Base-by-base conservation (phyloP, 2,113 vertebrate genomes). In the Limnothrissa miodon region DNA sequence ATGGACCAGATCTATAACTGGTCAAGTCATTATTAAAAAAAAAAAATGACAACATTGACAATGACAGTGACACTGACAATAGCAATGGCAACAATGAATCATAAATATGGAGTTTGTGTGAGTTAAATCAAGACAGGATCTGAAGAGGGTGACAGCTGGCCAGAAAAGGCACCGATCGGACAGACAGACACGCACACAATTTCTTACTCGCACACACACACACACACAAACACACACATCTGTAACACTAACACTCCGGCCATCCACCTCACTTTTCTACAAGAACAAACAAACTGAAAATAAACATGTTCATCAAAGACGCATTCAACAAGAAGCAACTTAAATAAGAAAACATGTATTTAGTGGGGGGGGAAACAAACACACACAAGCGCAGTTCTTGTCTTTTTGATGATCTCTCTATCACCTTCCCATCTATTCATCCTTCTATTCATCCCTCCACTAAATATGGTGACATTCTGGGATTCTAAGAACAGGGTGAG, bases 401-500 rank as follows among this genome's bases (percentile, higher is more conserved):
- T 74, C 11, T 36, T 74, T 33, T 74, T 36, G 29, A 39, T 74
- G 5, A 74, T 39, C 11, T 74, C 33, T 36, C 29, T 11, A 74
- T 74, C 66, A 66, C 13, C 59, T 25, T 2, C 29, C n/a, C 25
- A 66, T 62, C 56, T 84, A 78, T 83, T 78, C 85, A 48, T 78
- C 79, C 85, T 46, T 86, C 39, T 45, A 42, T 70, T n/a, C 36
- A 44, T 17, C 33, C 66, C 66, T 74, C 66, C 66, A 33, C 36
- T 4, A 10, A 11, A 74, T 74, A 74, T 74, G 29, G 66, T 74
- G 29, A 74, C 66, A 74, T 74, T 74, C 66, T 74, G 10, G 66
- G 15, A 62, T 62, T 46, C 85, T 80, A 83, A 66, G 84, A 84
- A 42, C 44, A 87, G 85, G 81, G 85, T 82, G 78, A 36, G 2